A percentile compares a stretch with the other conserved stretches of the same genome.
Conservation (phyloP, 2,113 vertebrate genomes). For the Zeus faber region DNA sequence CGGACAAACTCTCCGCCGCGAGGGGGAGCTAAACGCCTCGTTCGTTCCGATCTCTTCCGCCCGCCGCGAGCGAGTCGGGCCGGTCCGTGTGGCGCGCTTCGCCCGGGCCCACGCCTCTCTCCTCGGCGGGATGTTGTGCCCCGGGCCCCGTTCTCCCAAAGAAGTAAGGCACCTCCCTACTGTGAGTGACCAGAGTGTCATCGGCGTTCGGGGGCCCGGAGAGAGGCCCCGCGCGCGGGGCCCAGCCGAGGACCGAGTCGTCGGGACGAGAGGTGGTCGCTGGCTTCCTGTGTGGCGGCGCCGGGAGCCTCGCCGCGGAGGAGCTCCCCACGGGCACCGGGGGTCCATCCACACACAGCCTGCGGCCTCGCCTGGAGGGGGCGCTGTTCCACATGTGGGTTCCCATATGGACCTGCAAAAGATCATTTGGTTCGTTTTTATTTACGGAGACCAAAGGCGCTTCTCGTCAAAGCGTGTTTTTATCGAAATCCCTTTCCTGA, state of each 20-base stretch:
- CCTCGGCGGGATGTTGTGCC: too few species aligned
- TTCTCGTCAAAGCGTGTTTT: too few species aligned
- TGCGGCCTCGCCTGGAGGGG: slow-evolving; percentile 79
- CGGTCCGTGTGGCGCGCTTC: too few species aligned
- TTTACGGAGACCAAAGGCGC: not conserved
- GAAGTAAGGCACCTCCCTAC: slow-evolving; percentile 74
- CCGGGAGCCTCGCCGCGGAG: slow-evolving; percentile 81
- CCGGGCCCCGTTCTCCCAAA: slow-evolving; percentile 78
- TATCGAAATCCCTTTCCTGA: too few species aligned
- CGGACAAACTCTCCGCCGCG: too few species aligned
- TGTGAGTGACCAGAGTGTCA: slow-evolving; percentile 86
- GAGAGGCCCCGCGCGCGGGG: slow-evolving; percentile 81
- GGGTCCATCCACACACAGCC: slow-evolving; percentile 83
- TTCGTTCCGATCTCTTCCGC: too few species aligned
- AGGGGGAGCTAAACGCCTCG: too few species aligned
- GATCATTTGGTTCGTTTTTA: not conserved
- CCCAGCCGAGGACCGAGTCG: slow-evolving; percentile 82
- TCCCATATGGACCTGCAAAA: slow-evolving; percentile 85
- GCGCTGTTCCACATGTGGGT: slow-evolving; percentile 90
- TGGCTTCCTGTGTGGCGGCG: slow-evolving; percentile 84
- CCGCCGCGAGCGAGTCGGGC: too few species aligned
- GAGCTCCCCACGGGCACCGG: slow-evolving; percentile 83
- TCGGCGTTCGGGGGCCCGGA: slow-evolving; percentile 83
- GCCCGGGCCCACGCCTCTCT: too few species aligned
- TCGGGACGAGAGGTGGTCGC: slow-evolving; percentile 72